phyloP scores from a whole-genome alignment of 2,888 invertebrate genomes.

The Anaspis maculata region DNA sequence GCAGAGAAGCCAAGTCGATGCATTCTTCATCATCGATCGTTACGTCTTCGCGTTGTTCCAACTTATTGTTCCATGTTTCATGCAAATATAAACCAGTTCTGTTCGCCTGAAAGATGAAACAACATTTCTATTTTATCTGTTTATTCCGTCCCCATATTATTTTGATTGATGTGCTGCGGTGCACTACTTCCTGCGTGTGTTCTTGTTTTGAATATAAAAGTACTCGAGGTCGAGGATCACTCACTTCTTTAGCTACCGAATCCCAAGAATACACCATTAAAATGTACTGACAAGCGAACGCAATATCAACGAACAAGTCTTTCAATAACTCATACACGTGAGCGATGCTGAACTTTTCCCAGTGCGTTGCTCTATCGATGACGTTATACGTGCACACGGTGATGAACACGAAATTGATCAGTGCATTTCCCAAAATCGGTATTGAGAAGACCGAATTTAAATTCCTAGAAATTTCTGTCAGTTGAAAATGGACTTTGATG shows the following conservation, averaged over 20 bases:
- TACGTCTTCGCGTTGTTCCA: neutral
- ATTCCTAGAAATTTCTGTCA: conserved; percentile 1
- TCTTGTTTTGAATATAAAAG: too few relatives aligned
- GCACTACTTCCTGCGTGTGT: too few relatives aligned
- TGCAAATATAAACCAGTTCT: conserved; percentile 5
- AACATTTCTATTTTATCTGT: neutral
- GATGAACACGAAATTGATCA: conserved; percentile 1
- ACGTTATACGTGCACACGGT: conserved; percentile 1
- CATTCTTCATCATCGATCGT: conserved; percentile 1
- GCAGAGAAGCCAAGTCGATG: conserved; percentile 3
- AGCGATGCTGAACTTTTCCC: neutral
- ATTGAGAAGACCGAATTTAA: conserved; percentile 4
- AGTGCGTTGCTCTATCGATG: neutral
- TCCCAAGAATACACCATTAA: conserved; percentile 6
- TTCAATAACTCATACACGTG: too few relatives aligned
- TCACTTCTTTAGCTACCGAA: conserved; percentile 4
- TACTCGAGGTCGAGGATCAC: too few relatives aligned
- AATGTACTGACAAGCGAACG: neutral
- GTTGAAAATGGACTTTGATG: conserved; percentile 2
- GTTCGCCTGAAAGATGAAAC: conserved; percentile 2
- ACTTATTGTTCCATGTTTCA: conserved; percentile 3
- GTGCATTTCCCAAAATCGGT: conserved; percentile 5
- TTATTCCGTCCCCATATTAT: too few relatives aligned
- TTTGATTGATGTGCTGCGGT: too few relatives aligned
- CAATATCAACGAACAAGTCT: neutral